Evolutionary conservation across 2,888 invertebrate species (phyloP), one percentile per base, ranked within the genome.

Genomic region (Athripsodes cinereus): DNA sequence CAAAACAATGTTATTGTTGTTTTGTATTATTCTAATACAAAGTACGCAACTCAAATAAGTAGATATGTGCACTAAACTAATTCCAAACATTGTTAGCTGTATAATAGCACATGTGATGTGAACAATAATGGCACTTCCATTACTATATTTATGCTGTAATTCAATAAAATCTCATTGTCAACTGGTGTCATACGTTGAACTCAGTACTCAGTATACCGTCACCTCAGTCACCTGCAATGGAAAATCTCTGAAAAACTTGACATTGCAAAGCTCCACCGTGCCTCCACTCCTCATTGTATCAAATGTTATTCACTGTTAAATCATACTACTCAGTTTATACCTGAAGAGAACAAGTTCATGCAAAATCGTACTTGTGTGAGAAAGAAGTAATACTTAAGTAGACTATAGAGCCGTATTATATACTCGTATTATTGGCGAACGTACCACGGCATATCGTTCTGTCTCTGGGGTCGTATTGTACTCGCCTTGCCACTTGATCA

Each of bases 211-310:
- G n/a, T n/a, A n/a, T n/a, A n/a, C n/a, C n/a, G n/a, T n/a, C n/a
- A n/a, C n/a, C n/a, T n/a, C 13, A 40, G n/a, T 16, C 13, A 40
- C 40, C 40, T 40, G 40, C 40, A 2, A 13, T n/a, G 40, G 40
- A 40, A 40, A 40, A 40, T 40, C 40, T 13, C 40, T 40, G 40
- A 40, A 40, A 40, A 40, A 40, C 40, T 40, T 40, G 40, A 40
- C 40, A 40, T 13, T 40, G 26, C 26, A 26, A 26, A 26, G 26
- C 26, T 26, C 26, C 26, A 26, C 26, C 10, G n/a, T 10, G 5
- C 26, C 26, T 26, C 26, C 26, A 26, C 26, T 26, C 26, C 26
- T 26, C 26, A 6, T 26, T 10, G 10, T 26, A 40, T 40, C 40
- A 40, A 16, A 40, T 40, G 40, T 13, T 3, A 2, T 40, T 40